phyloP scores from a whole-genome alignment of 2,888 invertebrate genomes.

The Parochlus steinenii region DNA sequence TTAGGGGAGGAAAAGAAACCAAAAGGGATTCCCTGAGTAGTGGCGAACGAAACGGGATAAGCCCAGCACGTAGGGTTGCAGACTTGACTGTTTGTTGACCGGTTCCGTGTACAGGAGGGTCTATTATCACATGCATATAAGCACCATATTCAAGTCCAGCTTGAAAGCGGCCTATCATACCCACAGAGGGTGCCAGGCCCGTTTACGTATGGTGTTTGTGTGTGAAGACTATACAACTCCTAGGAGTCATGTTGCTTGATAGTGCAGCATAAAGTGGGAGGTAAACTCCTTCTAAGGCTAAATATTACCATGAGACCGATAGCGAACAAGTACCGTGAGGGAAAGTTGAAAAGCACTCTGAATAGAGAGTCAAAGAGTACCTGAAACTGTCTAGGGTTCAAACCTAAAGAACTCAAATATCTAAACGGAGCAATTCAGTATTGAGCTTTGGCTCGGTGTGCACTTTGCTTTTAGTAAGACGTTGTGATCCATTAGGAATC shows the following conservation, averaged over 20 bases:
- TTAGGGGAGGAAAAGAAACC: conserved; percentile 56
- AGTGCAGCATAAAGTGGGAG: conserved; percentile 43
- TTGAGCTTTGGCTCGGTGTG: conserved; percentile 23
- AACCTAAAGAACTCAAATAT: conserved; percentile 40
- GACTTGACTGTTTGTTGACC: conserved; percentile 26
- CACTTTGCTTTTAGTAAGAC: conserved; percentile 33
- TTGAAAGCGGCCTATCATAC: conserved; percentile 35
- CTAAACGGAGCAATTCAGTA: conserved; percentile 31
- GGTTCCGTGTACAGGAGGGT: conserved; percentile 38
- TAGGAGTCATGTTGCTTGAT: conserved; percentile 41
- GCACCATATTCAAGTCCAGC: conserved; percentile 32
- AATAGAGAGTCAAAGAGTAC: conserved; percentile 39
- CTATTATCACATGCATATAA: conserved; percentile 15
- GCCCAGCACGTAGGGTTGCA: conserved; percentile 41
- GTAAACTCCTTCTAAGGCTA: conserved; percentile 44
- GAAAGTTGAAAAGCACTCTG: conserved; percentile 56
- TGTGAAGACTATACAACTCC: conserved; percentile 17
- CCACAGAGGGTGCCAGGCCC: conserved; percentile 38
- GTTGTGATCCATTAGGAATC: conserved; percentile 37
- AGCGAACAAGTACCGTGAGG: no score
- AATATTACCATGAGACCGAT: no score
- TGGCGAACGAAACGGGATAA: conserved; percentile 44
- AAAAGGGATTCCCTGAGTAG: conserved; percentile 44
- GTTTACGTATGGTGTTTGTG: conserved; percentile 23
- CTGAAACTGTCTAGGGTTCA: conserved; percentile 36